A percentile compares a stretch with the other conserved stretches of the same genome.
Conservation (phyloP, 2,113 vertebrate species). For the Sardina pilchardus region DNA sequence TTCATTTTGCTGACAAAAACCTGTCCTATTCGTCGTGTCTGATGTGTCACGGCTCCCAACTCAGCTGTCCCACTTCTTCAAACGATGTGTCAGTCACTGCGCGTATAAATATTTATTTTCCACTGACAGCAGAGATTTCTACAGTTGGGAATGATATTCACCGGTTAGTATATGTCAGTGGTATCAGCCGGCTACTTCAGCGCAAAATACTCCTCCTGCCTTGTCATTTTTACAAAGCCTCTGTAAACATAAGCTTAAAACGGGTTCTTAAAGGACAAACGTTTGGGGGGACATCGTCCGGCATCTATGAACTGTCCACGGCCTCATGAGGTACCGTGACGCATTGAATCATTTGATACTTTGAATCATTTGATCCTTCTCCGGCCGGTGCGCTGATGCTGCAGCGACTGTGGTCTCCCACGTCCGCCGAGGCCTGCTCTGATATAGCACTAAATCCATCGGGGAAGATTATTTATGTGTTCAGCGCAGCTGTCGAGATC, state of each 20-base stretch:
- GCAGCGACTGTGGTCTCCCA: background rate
- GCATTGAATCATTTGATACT: constrained; percentile 19
- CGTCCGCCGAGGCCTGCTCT: constrained; percentile 4
- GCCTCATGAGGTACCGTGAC: constrained; percentile 5
- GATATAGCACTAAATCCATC: background rate
- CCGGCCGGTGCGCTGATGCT: constrained; percentile 13
- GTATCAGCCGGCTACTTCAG: background rate
- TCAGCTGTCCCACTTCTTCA: constrained; percentile 9
- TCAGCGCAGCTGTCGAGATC: background rate
- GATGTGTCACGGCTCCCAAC: background rate
- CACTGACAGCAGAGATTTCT: background rate
- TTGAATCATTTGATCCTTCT: constrained; percentile 2
- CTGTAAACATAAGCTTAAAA: background rate
- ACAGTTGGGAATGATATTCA: background rate
- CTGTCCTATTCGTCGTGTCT: background rate
- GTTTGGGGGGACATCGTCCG: background rate
- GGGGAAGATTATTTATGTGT: background rate
- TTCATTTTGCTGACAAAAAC: background rate
- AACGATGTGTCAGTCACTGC: background rate
- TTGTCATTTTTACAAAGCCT: background rate
- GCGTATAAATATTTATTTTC: background rate
- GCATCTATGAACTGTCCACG: background rate
- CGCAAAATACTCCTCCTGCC: background rate
- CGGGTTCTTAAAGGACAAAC: background rate
- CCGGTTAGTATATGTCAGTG: background rate